A percentile compares a stretch with the other conserved stretches of the same genome.
These are phyloP conservation scores for Heteromyza rotundicornis DNA, from an alignment of 2,888 invertebrate genomes.

Conservation along the genomic window DNA sequence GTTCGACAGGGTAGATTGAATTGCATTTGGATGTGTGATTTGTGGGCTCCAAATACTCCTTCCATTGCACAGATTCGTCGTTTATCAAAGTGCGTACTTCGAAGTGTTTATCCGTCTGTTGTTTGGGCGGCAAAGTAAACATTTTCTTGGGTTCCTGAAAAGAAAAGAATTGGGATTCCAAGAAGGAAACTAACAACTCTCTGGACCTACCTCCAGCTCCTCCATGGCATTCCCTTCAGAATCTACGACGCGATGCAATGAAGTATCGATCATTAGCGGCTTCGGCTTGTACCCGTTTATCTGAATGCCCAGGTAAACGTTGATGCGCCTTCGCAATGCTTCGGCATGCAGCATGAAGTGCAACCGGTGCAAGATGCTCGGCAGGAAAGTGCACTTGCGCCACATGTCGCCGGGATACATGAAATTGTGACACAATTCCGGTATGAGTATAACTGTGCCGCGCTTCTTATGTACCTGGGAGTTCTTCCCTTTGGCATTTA, in stretches of 20 bases:
- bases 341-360: conserved; percentile 57
- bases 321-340: conserved; percentile 58
- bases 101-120: not conserved
- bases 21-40: conserved; percentile 71
- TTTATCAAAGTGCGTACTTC: not conserved
- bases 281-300: conserved; percentile 43
- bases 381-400: conserved; percentile 84
- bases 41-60: conserved; percentile 67
- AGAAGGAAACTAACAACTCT: not conserved
- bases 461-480: conserved; percentile 50
- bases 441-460: conserved; percentile 75
- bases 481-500: conserved; percentile 47
- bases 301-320: conserved; percentile 44
- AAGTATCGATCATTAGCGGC: conserved; percentile 50
- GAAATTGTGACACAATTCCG: conserved; percentile 83
- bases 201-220: conserved; percentile 37
- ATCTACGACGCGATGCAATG: conserved; percentile 47
- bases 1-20: conserved; percentile 69
- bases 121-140: conserved; percentile 43
- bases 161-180: not conserved
- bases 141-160: conserved; percentile 40
- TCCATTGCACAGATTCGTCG: conserved; percentile 45
- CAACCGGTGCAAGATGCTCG: conserved; percentile 80
- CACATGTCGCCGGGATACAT: conserved; percentile 78
- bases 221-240: conserved; percentile 42